Conservation (phyloP, 2,113 vertebrate species). For the Ochotona princeps region DNA sequence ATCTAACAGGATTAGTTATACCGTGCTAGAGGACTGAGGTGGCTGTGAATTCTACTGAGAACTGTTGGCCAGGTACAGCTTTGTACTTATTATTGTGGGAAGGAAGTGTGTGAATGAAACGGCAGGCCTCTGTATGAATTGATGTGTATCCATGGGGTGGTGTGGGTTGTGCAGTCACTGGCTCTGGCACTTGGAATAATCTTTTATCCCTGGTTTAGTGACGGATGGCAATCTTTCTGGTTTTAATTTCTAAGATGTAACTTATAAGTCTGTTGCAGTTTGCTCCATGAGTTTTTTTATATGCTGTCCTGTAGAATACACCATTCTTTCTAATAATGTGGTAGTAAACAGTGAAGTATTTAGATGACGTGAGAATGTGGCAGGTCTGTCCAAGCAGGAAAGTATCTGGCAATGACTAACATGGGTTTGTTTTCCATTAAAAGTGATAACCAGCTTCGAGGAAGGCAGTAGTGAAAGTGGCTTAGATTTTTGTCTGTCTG, state of each 20-base stretch:
- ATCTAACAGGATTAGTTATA: background rate
- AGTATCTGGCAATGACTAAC: slow-evolving; percentile 33
- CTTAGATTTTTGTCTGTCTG: background rate
- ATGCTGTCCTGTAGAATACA: background rate
- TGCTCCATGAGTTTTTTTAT: slow-evolving; percentile 46
- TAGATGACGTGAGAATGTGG: slow-evolving; percentile 33
- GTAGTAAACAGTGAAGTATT: slow-evolving; percentile 11
- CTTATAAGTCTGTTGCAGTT: slow-evolving; percentile 33
- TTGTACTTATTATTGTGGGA: slow-evolving; percentile 14
- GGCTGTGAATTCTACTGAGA: slow-evolving; percentile 11
- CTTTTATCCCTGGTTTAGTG: slow-evolving; percentile 38
- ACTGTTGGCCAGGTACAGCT: slow-evolving; percentile 63
- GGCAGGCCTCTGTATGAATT: background rate
- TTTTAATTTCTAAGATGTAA: slow-evolving; percentile 11
- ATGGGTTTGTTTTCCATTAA: slow-evolving; percentile 29
- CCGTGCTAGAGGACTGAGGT: background rate
- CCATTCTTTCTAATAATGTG: slow-evolving; percentile 45
- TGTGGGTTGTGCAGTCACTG: slow-evolving; percentile 28
- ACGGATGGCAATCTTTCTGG: slow-evolving; percentile 41
- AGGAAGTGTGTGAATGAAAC: background rate
- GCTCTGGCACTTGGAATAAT: slow-evolving; percentile 14
- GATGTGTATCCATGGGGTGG: background rate
- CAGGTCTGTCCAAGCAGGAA: slow-evolving; percentile 32
- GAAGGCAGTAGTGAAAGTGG: slow-evolving; percentile 1
- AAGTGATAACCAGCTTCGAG: slow-evolving; percentile 31